Percentiles rank a stretch among this genome's conserved stretches.
phyloP scores from a whole-genome alignment of 2,888 invertebrate species.

The Diaphora mendica region DNA sequence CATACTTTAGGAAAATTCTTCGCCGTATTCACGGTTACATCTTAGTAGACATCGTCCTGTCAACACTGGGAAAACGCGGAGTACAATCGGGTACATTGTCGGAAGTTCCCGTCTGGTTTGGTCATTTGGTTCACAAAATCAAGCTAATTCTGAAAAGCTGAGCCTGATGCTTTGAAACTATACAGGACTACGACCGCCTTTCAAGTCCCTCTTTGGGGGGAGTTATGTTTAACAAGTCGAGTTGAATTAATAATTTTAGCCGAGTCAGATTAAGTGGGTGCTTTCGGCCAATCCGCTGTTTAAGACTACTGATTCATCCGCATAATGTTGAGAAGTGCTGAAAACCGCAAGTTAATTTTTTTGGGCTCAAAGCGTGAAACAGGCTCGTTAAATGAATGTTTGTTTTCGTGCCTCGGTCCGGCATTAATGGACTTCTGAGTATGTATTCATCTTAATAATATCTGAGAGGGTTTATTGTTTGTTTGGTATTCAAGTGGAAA shows the following conservation, averaged over 20 bases:
- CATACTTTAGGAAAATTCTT: slow-evolving; percentile 25
- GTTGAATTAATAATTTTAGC: slow-evolving; percentile 49
- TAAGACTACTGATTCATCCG: slow-evolving; percentile 32
- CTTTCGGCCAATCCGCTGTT: slow-evolving; percentile 29
- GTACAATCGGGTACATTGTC: slow-evolving; percentile 42
- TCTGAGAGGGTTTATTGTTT: slow-evolving; percentile 15
- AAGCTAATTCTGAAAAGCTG: slow-evolving; percentile 63
- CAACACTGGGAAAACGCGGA: slow-evolving; percentile 68
- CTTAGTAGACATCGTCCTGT: slow-evolving; percentile 58
- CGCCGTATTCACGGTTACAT: slow-evolving; percentile 30
- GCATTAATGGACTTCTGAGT: slow-evolving; percentile 17
- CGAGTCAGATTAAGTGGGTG: slow-evolving; percentile 34
- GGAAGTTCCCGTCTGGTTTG: slow-evolving; percentile 60
- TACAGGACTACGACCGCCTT: slow-evolving; percentile 36
- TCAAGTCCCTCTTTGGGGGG: slow-evolving; percentile 38
- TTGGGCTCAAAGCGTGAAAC: slow-evolving; percentile 12
- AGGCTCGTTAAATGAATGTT: slow-evolving; percentile 19
- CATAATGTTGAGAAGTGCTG: slow-evolving; percentile 9
- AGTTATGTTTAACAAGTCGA: slow-evolving; percentile 47
- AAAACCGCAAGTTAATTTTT: slow-evolving; percentile 13
- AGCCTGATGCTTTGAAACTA: slow-evolving; percentile 45
- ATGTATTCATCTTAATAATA: slow-evolving; percentile 19
- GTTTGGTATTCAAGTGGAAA: slow-evolving; percentile 10
- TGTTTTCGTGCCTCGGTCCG: slow-evolving; percentile 13
- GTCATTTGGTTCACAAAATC: slow-evolving; percentile 74